Base-by-base conservation (phyloP, 2,113 vertebrate genomes). In the Choloepus hoffmanni region DNA sequence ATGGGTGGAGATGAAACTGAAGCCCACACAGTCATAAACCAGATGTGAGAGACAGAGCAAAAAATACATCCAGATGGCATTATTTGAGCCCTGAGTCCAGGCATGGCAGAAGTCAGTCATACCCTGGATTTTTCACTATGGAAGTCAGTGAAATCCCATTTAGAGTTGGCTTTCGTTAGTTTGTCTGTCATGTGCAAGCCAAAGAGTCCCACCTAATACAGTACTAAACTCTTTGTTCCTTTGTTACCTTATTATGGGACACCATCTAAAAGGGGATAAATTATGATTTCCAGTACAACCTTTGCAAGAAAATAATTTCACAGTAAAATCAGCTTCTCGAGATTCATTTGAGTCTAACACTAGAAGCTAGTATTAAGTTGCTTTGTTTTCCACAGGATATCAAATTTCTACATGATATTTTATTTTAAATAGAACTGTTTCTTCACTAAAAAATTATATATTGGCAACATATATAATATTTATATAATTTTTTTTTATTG, bases 51-150 rank as follows among this genome's bases (percentile, higher is more conserved):
- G 30, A 55, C 10, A 10, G 33, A 79, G 77, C 63, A 16, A 68
- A 63, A 77, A 65, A 36, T 89, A 30, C 10, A 60, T 19, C 45
- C 36, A 72, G 43, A 55, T 63, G n/a, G 53, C 43, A 50, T 65
- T 53, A 15, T 83, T 21, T 89, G 72, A 92, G 48, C 33, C 21
- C 23, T 62, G 12, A 74, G 23, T 55, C 60, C 14, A 70, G 11
- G 84, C 33, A 73, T 21, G 40, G 14, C 48, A 88, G 19, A 67
- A 78, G 36, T 90, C 50, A 67, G 40, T 28, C 36, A 43, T 53
- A 18, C 40, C 84, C 74, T 96, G n/a, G 76, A 62, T 68, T 67
- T 95, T 95, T 83, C 18, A 62, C 21, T 93, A 78, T 5, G 58
- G 13, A 9, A 74, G 33, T 58, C 43, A 79, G 12, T 91, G 72